A percentile compares a stretch with the other conserved stretches of the same genome.
These are phyloP conservation scores for Phalacrocorax pelagicus DNA, from an alignment of 2,113 vertebrate genomes.

Conservation along the genomic window DNA sequence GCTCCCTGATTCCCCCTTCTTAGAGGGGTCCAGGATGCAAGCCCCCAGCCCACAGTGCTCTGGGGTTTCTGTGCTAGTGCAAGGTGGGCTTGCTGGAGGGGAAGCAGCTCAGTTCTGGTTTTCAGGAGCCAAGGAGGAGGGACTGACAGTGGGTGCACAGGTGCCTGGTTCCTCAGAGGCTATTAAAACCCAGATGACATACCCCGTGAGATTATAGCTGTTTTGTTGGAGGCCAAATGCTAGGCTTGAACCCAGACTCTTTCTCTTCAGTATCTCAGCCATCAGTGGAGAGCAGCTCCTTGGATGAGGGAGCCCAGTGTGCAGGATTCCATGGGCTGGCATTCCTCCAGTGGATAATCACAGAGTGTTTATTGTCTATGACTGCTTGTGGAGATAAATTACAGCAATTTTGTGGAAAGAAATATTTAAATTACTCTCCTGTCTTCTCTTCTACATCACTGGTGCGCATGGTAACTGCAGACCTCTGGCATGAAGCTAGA, in stretches of 20 bases:
- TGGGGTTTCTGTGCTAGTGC: not conserved
- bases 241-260: not conserved
- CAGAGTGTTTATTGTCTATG: not conserved
- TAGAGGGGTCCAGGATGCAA: not conserved
- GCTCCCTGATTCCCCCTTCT: not conserved
- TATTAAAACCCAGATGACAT: not conserved
- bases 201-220: not conserved
- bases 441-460: slow-evolving; percentile 52
- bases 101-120: not conserved
- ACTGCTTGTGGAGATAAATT: slow-evolving; percentile 52
- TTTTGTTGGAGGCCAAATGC: not conserved
- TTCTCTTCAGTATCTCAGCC: not conserved
- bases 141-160: not conserved
- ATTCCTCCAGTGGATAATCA: slow-evolving; percentile 54
- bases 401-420: slow-evolving; percentile 48
- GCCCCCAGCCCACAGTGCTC: not conserved
- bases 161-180: not conserved
- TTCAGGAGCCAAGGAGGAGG: not conserved
- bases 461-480: slow-evolving; percentile 41
- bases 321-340: not conserved
- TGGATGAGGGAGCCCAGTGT: not conserved
- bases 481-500: slow-evolving; percentile 41
- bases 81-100: not conserved
- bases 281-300: not conserved
- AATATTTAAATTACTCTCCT: slow-evolving; percentile 64